Base-by-base conservation (phyloP, 1,140 invertebrate species). In the Bactericera cockerelli region DNA sequence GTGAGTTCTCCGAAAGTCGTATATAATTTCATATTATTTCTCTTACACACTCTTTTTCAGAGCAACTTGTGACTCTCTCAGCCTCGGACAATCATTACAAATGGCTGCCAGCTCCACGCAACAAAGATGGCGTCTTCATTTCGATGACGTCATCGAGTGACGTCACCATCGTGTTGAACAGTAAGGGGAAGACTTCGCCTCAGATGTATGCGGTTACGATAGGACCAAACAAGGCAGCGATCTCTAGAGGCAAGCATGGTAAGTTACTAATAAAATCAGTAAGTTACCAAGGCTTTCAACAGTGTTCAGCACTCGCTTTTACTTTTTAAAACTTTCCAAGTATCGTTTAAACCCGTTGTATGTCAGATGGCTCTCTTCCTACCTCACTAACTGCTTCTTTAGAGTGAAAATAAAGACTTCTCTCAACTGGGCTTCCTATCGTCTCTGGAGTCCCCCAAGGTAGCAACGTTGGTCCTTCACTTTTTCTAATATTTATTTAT, bases 191-290 rank as follows among this genome's bases (percentile, higher is more conserved):
- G 25, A 73, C 75, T 56, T 79, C 79, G 76, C 81, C 81, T 63
- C 70, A 77, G 59, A 73, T 81, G 39, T 77, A 78, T 2, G 72
- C 81, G 31, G 74, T 74, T 22, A 78, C 79, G 63, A 70, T 70
- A 26, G 77, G 71, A 55, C 75, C 79, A 55, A 75, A 74, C 2
- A 61, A 68, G n/a, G 65, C 67, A 6, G 80, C 78, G 76, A 77
- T 81, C 25, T 77, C 78, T 62, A 74, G 79, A 63, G 79, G 79
- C 57, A 78, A 77, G 71, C 77, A 80, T 65, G 78, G 79, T 81
- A 65, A 70, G 70, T 63, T 49, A 36, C 33, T 36, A 36, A 36
- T 16, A 36, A 16, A n/a, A n/a, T n/a, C n/a, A n/a, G n/a, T n/a
- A n/a, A n/a, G n/a, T n/a, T n/a, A n/a, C n/a, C n/a, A n/a, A n/a